Percentiles rank a stretch among this genome's conserved stretches.
Conservation (phyloP, 2,113 vertebrate species). For the Melanerpes formicivorus region DNA sequence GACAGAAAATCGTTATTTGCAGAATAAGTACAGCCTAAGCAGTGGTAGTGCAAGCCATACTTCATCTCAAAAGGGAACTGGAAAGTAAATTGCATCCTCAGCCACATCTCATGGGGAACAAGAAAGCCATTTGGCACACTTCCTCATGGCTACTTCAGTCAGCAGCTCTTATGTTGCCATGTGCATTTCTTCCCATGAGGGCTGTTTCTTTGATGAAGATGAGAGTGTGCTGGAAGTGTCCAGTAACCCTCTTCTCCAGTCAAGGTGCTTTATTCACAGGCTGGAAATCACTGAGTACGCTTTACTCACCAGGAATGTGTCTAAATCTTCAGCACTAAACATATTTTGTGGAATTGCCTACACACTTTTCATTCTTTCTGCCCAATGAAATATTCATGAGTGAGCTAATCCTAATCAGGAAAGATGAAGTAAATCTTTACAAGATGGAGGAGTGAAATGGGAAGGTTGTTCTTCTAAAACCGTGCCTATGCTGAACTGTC, state of each 20-base stretch:
- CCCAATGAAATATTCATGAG: neutral
- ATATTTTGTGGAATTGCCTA: neutral
- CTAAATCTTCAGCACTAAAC: neutral
- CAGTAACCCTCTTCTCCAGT: neutral
- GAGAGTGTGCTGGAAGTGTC: neutral
- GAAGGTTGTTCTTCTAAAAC: neutral
- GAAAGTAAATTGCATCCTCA: neutral
- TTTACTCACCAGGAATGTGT: neutral
- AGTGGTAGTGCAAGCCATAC: neutral
- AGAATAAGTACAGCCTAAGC: neutral
- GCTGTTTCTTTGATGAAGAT: neutral
- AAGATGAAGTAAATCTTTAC: neutral
- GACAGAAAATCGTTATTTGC: slow-evolving; percentile 20
- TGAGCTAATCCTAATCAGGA: neutral
- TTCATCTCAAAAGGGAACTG: slow-evolving; percentile 11
- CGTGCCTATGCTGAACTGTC: neutral
- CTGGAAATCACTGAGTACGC: neutral
- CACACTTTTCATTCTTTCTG: neutral
- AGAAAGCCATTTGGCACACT: neutral
- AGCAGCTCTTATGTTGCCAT: fast-evolving
- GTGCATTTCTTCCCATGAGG: neutral
- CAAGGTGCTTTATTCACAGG: neutral
- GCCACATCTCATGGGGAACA: neutral
- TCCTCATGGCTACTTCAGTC: neutral
- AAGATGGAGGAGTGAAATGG: neutral